phyloP scores from a whole-genome alignment of 2,113 vertebrate genomes.

The Lasiurus cinereus region DNA sequence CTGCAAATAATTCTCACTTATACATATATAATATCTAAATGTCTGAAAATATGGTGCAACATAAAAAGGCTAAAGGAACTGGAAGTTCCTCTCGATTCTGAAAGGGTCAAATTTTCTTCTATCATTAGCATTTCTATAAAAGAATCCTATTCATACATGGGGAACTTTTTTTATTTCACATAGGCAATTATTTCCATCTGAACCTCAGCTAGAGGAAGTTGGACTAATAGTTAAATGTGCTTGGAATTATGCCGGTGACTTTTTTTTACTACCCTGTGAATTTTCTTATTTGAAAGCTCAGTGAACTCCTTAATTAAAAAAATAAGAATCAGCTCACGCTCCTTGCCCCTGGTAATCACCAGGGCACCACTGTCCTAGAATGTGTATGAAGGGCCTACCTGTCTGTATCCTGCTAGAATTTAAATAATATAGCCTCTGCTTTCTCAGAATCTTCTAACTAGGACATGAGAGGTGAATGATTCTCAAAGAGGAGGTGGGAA shows the following conservation, averaged over 20 bases:
- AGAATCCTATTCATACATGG: slow-evolving; percentile 49
- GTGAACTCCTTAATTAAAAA: slow-evolving; percentile 76
- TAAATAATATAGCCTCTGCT: not conserved
- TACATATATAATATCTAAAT: not conserved
- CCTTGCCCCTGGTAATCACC: slow-evolving; percentile 44
- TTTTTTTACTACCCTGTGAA: slow-evolving; percentile 51
- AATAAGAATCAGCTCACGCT: slow-evolving; percentile 52
- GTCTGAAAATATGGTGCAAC: not conserved
- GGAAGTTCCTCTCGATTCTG: slow-evolving; percentile 10
- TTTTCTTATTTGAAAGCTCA: slow-evolving; percentile 67
- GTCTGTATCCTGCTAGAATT: not conserved
- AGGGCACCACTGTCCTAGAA: slow-evolving; percentile 32
- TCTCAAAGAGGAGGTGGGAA: not conserved
- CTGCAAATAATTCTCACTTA: not conserved
- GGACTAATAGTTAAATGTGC: slow-evolving; percentile 49
- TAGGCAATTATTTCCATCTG: slow-evolving; percentile 74
- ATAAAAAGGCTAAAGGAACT: slow-evolving; percentile 15
- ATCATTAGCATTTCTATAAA: slow-evolving; percentile 39
- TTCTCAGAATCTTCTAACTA: not conserved
- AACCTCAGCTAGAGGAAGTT: slow-evolving; percentile 59
- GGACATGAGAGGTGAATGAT: not conserved
- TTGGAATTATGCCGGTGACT: slow-evolving; percentile 60
- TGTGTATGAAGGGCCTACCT: slow-evolving; percentile 50
- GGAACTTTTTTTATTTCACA: slow-evolving; percentile 4
- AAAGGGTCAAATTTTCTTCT: slow-evolving; percentile 51